Conservation (phyloP, 2,797 vertebrate genomes). For the Pitangus sulphuratus region DNA sequence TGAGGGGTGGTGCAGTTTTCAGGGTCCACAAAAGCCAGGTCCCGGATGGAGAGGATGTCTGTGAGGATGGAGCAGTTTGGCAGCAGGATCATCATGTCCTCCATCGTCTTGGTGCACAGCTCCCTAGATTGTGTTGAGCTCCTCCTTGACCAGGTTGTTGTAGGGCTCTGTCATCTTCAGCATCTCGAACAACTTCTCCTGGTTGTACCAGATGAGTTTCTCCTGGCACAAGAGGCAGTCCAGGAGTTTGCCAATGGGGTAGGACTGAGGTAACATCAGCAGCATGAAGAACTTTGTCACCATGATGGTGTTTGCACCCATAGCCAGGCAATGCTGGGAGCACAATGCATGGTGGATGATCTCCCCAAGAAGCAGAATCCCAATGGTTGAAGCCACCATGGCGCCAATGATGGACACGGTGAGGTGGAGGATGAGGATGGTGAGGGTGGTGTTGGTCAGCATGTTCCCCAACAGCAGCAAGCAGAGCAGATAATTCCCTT, state of each 20-base stretch:
- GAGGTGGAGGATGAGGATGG: neutral
- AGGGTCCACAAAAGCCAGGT: neutral
- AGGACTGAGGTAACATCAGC: neutral
- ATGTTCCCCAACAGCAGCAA: neutral
- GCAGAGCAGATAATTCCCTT: neutral
- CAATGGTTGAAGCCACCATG: neutral
- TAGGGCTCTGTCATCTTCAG: neutral
- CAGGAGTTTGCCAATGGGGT: neutral
- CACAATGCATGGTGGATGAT: neutral
- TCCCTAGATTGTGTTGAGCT: neutral
- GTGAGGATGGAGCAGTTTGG: neutral
- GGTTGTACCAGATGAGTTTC: neutral
- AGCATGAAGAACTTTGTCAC: neutral
- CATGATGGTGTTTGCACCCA: neutral
- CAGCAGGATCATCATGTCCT: neutral
- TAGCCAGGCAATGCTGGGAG: neutral
- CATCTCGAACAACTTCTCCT: neutral
- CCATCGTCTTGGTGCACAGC: neutral
- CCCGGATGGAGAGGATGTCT: neutral
- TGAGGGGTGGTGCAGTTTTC: neutral
- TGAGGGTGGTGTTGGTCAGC: neutral
- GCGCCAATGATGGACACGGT: rapidly evolving
- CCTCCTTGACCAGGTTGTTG: neutral
- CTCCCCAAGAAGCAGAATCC: neutral
- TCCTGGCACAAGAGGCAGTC: neutral